Percentiles rank a stretch among this genome's conserved stretches.
These are phyloP conservation scores for Drosophila sproati DNA, from an alignment of 1,140 invertebrate genomes.

Conservation along the genomic window DNA sequence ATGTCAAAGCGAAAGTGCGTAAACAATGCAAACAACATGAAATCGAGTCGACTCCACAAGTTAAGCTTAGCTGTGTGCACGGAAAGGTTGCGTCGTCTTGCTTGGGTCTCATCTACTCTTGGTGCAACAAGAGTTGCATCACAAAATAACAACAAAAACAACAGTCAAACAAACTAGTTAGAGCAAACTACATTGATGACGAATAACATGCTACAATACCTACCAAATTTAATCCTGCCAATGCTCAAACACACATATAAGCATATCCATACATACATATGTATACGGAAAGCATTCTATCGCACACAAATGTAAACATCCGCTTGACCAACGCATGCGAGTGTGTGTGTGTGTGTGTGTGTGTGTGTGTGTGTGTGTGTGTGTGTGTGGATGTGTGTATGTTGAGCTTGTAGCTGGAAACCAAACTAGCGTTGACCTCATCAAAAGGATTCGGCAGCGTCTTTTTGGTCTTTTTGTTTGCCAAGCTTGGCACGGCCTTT, in stretches of 20 bases:
- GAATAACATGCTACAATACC: conserved; percentile 83
- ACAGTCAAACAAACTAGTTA: conserved; percentile 67
- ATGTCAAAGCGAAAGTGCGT: conserved; percentile 83
- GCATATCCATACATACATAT: not conserved
- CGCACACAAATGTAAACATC: conserved; percentile 41
- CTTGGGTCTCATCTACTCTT: conserved; percentile 3
- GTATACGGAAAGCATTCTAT: conserved; percentile 15
- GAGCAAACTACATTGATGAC: conserved; percentile 81
- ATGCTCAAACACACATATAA: conserved; percentile 38
- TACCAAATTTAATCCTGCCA: conserved; percentile 81
- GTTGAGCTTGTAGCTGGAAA: conserved; percentile 49
- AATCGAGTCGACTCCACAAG: conserved; percentile 45
- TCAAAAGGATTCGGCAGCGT: conserved; percentile 81
- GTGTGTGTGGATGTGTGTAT: conserved; percentile 34
- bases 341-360: conserved; percentile 4
- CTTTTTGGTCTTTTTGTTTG: conserved; percentile 83
- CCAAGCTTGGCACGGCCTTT: conserved; percentile 69
- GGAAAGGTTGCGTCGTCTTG: not conserved
- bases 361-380: conserved; percentile 26
- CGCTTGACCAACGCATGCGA: conserved; percentile 36
- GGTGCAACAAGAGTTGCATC: conserved; percentile 32
- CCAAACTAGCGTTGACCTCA: conserved; percentile 78
- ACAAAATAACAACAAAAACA: conserved; percentile 35
- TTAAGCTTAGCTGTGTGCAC: conserved; percentile 5
- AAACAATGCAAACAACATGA: conserved; percentile 79